Evolutionary conservation across 1,140 invertebrate genomes (phyloP).

Genomic region (Pantala flavescens): DNA sequence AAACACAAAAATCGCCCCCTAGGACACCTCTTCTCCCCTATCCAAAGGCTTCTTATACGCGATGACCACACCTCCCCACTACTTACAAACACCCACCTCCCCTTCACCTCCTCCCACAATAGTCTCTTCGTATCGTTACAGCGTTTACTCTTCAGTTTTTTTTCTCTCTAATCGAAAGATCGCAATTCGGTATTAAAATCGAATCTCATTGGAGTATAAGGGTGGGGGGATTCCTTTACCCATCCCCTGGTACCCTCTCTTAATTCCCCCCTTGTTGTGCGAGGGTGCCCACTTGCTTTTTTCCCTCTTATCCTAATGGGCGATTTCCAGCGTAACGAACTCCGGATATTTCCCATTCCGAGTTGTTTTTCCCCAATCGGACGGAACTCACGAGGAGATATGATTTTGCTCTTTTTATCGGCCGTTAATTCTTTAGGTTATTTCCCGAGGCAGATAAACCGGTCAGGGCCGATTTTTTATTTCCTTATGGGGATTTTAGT

Average conservation of each 20-base stretch:
- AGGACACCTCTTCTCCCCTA: too few relatives aligned
- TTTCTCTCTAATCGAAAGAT: neutral
- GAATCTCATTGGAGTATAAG: neutral
- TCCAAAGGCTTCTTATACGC: too few relatives aligned
- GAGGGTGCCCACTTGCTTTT: neutral
- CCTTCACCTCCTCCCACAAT: neutral
- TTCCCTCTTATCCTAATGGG: neutral
- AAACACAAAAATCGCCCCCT: too few relatives aligned
- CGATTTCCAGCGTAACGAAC: neutral
- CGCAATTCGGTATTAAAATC: neutral
- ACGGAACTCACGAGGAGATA: too few relatives aligned
- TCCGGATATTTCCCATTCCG: conserved; percentile 1
- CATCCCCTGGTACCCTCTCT: neutral
- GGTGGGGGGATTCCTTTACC: neutral
- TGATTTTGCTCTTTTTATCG: too few relatives aligned
- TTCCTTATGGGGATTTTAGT: too few relatives aligned
- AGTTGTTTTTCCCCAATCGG: neutral
- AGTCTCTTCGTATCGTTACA: neutral
- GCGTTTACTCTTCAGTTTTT: neutral
- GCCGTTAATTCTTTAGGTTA: too few relatives aligned
- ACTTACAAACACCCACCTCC: neutral
- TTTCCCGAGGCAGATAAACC: too few relatives aligned
- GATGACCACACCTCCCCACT: neutral
- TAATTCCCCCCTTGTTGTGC: neutral
- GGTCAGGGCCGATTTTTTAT: too few relatives aligned